Evolutionary conservation across 2,888 invertebrate species (phyloP), one percentile per base, ranked within the genome.

Genomic region (Geophilus truncorum): DNA sequence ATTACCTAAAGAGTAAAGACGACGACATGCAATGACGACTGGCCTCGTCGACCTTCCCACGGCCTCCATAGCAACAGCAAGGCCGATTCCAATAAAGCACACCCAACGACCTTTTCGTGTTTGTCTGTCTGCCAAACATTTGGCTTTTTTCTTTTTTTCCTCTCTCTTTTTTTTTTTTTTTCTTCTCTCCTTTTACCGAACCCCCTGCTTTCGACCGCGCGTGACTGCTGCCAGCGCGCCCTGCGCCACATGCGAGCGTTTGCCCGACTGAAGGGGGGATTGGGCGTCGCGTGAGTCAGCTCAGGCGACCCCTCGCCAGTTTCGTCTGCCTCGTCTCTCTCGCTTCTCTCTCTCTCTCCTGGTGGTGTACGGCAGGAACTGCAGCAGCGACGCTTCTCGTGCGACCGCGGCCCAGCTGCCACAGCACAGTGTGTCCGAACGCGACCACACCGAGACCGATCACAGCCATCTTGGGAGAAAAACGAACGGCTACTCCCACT

Each of bases 381-480:
- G 62, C 25, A 62, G 62, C 62, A 62, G 62, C 28, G 62, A 23
- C 25, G 62, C 25, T 12, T 28, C 62, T 62, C 15, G 45, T 45
- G 45, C 45, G 45, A 45, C 45, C 45, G 45, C 45, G 45, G 45
- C 28, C 70, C 75, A 75, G 75, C 23, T 30, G 75, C 75, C 75
- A 75, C 15, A 75, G 75, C 75, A 30, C 28, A 30, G 5, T 23
- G 15, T 45, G 45, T 45, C 45, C 45, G 45, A n/a, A n/a, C n/a
- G n/a, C n/a, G n/a, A 45, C 15, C 45, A 45, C 45, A 45, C 45
- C 18, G 45, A 30, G 30, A 30, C 75, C 28, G 30, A 75, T 77
- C 77, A 77, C 77, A 77, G 77, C 77, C 77, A 77, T 77, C 34
- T 77, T 77, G 32, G 62, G 62, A 62, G 62, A 12, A n/a, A n/a